phyloP scores from a whole-genome alignment of 1,140 invertebrate species.

The Aphelenchoides avenae region DNA sequence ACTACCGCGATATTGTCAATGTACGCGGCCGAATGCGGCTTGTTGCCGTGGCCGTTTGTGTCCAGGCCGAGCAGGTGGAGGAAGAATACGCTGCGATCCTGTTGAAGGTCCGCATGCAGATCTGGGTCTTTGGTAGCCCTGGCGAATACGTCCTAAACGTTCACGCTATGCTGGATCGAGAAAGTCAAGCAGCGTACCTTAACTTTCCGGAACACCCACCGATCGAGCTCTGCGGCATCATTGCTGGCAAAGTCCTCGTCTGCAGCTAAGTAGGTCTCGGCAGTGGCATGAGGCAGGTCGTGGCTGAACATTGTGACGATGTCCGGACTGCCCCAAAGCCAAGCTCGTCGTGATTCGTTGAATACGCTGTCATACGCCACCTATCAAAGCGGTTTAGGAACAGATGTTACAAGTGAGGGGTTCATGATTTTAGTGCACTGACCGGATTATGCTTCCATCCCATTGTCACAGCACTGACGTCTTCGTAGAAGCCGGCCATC shows the following conservation, averaged over 20 bases:
- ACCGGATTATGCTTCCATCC: conserved; percentile 79
- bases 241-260: conserved; percentile 75
- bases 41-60: conserved; percentile 84
- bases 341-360: conserved; percentile 75
- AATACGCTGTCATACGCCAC: conserved; percentile 95
- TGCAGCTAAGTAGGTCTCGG: conserved; percentile 67
- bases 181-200: conserved; percentile 67
- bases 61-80: conserved; percentile 89
- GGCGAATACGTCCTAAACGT: no score
- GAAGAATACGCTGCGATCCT: conserved; percentile 80
- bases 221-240: conserved; percentile 70
- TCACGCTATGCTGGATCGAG: conserved; percentile 65
- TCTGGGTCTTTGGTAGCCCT: no score
- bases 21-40: conserved; percentile 83
- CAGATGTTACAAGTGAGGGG: neutral
- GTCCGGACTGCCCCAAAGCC: conserved; percentile 90
- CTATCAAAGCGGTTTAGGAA: conserved; percentile 60
- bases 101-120: no score
- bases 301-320: conserved; percentile 84
- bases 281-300: conserved; percentile 64
- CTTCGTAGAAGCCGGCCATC: conserved; percentile 91
- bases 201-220: conserved; percentile 83
- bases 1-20: conserved; percentile 75
- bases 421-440: neutral
- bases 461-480: conserved; percentile 90